Evolutionary conservation across 2,888 invertebrate species (phyloP), one percentile per base, ranked within the genome.

Genomic region (Pammene aurita): DNA sequence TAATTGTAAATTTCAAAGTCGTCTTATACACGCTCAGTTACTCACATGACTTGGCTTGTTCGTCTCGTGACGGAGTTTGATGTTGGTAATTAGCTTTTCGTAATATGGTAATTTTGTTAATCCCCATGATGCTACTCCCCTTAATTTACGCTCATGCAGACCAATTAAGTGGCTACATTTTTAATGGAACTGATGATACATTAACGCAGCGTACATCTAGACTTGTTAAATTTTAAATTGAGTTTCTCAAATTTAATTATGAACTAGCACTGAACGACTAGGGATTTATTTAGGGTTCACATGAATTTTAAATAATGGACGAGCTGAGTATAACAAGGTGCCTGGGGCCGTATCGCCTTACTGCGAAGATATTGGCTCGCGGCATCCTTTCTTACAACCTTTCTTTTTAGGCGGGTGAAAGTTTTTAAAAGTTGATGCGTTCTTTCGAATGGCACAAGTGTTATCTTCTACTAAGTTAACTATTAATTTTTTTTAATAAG

Each of bases 61-160:
- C 81, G 82, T 84, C 81, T 86, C 82, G 79, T 76, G 78, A 76
- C 71, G 73, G 76, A 87, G 84, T 87, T 86, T 86, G 83, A 87
- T 85, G 84, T 84, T 80, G 75, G 82, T 86, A 88, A 89, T 89
- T 89, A 88, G 82, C 83, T 87, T 86, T 78, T 75, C 78, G 80
- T 83, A 83, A 84, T 84, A 84, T 71, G 76, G 80, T 83, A 85
- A 88, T 86, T 86, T 79, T 73, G 80, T 83, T 86, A 85, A 86
- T 78, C 76, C 74, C 71, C 73, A 66, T 71, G 73, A 75, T 79
- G 79, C 79, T 75, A 80, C 81, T 84, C 77, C 72, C 73, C 75
- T 78, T 80, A 82, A 82, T 82, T 81, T 75, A 76, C 78, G 78
- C 75, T 78, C 76, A 73, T 75, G 78, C 79, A 81, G 76, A 77